These are phyloP conservation scores for Coleophora deauratella DNA, from an alignment of 2,888 invertebrate genomes.

Conservation along the genomic window DNA sequence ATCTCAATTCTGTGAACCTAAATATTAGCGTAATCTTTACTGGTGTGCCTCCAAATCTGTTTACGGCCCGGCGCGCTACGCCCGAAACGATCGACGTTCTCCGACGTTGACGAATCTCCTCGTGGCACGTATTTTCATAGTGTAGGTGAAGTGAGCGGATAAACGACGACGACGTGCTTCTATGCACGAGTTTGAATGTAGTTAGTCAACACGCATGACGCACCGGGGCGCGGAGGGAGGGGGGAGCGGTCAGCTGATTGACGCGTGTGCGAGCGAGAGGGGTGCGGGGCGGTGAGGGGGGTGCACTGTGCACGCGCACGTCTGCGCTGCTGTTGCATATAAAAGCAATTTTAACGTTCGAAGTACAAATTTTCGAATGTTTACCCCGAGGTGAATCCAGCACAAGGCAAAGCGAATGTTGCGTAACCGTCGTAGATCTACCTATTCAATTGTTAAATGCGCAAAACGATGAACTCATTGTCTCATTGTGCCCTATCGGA, in stretches of 20 bases:
- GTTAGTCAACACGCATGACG: constrained; percentile 43
- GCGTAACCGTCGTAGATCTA: constrained; percentile 48
- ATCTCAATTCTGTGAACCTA: constrained; percentile 4
- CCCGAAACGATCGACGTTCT: not conserved
- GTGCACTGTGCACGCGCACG: constrained; percentile 39
- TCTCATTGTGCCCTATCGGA: constrained; percentile 32
- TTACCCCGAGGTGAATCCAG: constrained; percentile 42
- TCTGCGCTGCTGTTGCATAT: constrained; percentile 34
- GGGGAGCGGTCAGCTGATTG: constrained; percentile 63
- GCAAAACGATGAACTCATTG: constrained; percentile 42
- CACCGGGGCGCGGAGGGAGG: constrained; percentile 29
- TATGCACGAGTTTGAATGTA: constrained; percentile 16
- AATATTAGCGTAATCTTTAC: constrained; percentile 1
- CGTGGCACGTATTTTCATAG: constrained; percentile 30
- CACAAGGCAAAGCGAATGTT: constrained; percentile 51
- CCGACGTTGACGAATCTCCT: constrained; percentile 15
- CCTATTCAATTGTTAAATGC: constrained; percentile 33
- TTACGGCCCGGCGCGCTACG: constrained; percentile 6
- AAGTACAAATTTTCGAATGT: constrained; percentile 3
- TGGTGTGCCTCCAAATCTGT: constrained; percentile 10
- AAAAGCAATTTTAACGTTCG: constrained; percentile 31
- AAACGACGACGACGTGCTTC: constrained; percentile 22
- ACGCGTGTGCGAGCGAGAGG: constrained; percentile 28
- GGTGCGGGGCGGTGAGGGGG: constrained; percentile 13
- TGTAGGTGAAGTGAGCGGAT: constrained; percentile 33